Percentiles rank a stretch among this genome's conserved stretches.
Evolutionary conservation across 2,113 vertebrate genomes (phyloP).

Genomic region (Sinosuthora webbiana): DNA sequence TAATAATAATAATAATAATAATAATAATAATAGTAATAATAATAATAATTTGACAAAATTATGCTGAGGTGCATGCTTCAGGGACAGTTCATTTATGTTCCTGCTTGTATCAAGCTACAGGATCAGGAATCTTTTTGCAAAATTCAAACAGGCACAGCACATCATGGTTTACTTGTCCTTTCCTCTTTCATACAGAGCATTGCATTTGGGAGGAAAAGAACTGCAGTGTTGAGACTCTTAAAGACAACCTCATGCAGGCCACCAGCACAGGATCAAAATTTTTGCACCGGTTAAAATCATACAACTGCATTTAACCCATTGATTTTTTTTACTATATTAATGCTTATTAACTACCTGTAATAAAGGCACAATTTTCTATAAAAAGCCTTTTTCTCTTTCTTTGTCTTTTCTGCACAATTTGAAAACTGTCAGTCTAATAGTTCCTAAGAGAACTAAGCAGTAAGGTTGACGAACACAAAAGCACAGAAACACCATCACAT

Average conservation of each 20-base stretch:
- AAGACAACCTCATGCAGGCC: neutral
- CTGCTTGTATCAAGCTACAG: neutral
- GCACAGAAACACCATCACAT: conserved; percentile 46
- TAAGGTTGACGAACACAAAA: conserved; percentile 60
- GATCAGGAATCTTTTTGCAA: neutral
- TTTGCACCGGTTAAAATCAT: neutral
- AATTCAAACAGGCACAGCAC: neutral
- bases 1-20: neutral
- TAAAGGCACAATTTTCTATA: conserved; percentile 53
- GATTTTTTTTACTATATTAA: conserved; percentile 34
- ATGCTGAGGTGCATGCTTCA: neutral
- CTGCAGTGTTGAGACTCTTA: neutral
- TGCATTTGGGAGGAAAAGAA: neutral
- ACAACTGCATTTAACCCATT: conserved; percentile 34
- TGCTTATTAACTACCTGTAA: conserved; percentile 44
- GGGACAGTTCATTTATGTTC: neutral
- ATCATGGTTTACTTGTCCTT: neutral
- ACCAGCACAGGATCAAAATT: neutral
- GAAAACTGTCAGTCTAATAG: conserved; percentile 57
- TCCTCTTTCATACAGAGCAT: neutral
- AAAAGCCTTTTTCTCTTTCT: conserved; percentile 52
- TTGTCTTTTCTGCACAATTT: conserved; percentile 56
- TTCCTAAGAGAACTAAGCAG: conserved; percentile 66
- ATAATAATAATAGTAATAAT: neutral
- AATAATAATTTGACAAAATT: neutral